A percentile compares a stretch with the other conserved stretches of the same genome.
phyloP scores from a whole-genome alignment of 2,888 invertebrate genomes.

The Drosophila bunnanda region DNA sequence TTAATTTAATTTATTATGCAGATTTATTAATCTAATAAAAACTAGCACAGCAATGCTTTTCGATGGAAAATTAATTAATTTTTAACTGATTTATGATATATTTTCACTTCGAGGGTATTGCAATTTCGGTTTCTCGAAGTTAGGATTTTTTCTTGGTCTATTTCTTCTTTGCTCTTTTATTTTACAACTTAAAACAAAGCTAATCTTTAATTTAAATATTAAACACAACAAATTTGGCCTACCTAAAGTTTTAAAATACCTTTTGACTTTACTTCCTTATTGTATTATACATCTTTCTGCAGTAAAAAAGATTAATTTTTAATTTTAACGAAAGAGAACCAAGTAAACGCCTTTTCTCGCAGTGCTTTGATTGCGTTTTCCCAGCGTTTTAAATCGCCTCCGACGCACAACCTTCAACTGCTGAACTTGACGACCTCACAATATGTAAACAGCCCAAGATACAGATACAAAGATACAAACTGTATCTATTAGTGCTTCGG shows the following conservation, averaged over 20 bases:
- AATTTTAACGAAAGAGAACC: neutral
- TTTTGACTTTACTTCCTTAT: too few species aligned
- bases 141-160: too few species aligned
- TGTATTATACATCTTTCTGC: neutral
- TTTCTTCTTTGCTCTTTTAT: too few species aligned
- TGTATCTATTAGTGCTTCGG: slow-evolving; percentile 28
- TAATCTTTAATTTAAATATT: neutral
- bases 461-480: neutral
- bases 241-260: too few species aligned
- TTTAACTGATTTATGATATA: too few species aligned
- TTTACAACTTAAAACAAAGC: too few species aligned
- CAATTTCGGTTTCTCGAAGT: too few species aligned
- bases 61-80: too few species aligned
- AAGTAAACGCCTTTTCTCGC: neutral
- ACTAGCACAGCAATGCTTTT: too few species aligned
- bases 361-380: slow-evolving; percentile 16
- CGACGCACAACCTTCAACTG: slow-evolving; percentile 44
- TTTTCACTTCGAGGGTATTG: too few species aligned
- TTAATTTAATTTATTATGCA: too few species aligned
- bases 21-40: too few species aligned
- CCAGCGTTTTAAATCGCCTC: slow-evolving; percentile 30
- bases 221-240: neutral
- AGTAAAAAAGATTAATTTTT: neutral
- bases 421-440: slow-evolving; percentile 46
- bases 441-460: slow-evolving; percentile 19